Evolutionary conservation across 2,888 invertebrate species (phyloP).

Genomic region (Polylopha cassiicola): DNA sequence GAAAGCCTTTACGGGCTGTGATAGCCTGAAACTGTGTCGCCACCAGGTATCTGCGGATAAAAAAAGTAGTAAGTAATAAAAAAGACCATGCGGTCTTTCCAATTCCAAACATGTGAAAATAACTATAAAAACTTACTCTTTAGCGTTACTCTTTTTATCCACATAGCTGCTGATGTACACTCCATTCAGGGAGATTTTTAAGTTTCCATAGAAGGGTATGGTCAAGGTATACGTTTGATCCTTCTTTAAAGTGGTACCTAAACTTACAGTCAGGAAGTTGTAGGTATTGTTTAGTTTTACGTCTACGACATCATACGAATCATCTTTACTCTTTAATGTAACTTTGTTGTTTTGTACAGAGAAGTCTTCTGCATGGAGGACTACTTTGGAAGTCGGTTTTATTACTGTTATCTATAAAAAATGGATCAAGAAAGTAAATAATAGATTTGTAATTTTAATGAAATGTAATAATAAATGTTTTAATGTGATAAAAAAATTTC

Average conservation of each 20-base stretch:
- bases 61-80: too few species aligned
- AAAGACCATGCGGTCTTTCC: too few species aligned
- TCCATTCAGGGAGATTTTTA: conserved; percentile 81
- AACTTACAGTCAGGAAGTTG: conserved; percentile 78
- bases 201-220: conserved; percentile 78
- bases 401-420: conserved; percentile 65
- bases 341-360: conserved; percentile 61
- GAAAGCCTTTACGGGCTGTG: conserved; percentile 89
- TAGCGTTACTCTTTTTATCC: conserved; percentile 59
- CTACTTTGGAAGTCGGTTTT: conserved; percentile 77
- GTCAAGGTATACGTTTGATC: conserved; percentile 72
- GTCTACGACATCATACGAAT: conserved; percentile 31
- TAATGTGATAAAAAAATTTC: too few species aligned
- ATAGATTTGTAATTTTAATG: neutral
- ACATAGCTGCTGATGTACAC: conserved; percentile 83
- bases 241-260: conserved; percentile 62
- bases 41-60: conserved; percentile 79
- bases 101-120: neutral
- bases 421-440: too few species aligned
- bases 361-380: conserved; percentile 81
- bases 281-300: conserved; percentile 67
- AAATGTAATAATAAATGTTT: too few species aligned
- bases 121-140: conserved; percentile 46
- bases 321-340: conserved; percentile 30
- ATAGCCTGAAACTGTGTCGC: conserved; percentile 90